phyloP scores from a whole-genome alignment of 2,797 vertebrate species.

The Pterois miles region DNA sequence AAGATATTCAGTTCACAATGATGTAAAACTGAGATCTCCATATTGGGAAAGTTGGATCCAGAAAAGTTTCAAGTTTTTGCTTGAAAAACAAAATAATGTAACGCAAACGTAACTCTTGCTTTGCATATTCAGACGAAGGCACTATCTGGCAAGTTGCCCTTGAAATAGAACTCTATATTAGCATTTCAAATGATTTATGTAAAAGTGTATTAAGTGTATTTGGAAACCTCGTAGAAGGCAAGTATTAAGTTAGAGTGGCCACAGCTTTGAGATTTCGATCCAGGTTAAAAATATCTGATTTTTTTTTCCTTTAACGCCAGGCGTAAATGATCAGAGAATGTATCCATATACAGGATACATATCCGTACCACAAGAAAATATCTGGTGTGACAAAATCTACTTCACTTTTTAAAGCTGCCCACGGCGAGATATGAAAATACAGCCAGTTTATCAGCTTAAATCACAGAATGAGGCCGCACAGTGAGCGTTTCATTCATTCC shows the following conservation, averaged over 20 bases:
- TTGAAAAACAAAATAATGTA: too few species aligned
- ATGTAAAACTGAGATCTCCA: too few species aligned
- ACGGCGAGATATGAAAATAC: neutral
- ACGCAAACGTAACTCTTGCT: too few species aligned
- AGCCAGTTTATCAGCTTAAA: slow-evolving; percentile 1
- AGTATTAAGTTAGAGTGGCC: neutral
- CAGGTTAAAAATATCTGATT: neutral
- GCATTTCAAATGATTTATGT: neutral
- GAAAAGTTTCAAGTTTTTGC: too few species aligned
- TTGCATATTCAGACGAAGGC: too few species aligned
- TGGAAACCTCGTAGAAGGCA: neutral
- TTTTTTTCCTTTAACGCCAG: too few species aligned
- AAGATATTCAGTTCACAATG: too few species aligned
- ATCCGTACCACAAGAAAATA: neutral
- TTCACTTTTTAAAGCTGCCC: neutral
- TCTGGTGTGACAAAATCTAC: neutral
- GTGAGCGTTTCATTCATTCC: slow-evolving; percentile 6
- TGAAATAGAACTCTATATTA: neutral
- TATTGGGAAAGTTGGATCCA: too few species aligned
- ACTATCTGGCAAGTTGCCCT: neutral
- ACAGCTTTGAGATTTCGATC: neutral
- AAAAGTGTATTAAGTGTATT: neutral
- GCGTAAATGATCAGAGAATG: neutral
- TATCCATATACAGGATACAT: neutral
- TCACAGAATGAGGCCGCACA: neutral